Evolutionary conservation across 1,140 invertebrate genomes (phyloP).

Genomic region (Archegozetes longisetosus): DNA sequence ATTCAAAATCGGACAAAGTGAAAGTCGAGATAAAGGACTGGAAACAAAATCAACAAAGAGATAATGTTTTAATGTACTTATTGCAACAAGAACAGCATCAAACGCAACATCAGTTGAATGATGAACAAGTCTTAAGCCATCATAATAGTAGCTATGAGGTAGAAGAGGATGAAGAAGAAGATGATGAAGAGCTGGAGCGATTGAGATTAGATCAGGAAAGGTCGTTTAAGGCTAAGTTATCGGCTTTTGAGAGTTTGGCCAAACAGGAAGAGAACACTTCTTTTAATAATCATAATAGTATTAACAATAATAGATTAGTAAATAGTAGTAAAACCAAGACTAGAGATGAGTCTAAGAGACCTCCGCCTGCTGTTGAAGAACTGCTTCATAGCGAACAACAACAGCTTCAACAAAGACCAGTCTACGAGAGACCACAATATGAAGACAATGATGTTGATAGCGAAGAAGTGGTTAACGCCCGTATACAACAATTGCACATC

Average conservation of each 20-base stretch:
- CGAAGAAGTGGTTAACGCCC: not conserved
- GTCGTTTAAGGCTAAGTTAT: constrained; percentile 16
- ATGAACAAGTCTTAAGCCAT: not conserved
- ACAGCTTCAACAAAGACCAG: not conserved
- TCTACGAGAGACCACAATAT: not conserved
- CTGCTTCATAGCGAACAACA: not conserved
- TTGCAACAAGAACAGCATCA: constrained; percentile 3
- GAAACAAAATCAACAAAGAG: constrained; percentile 5
- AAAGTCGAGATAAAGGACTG: not conserved
- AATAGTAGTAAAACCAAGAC: not conserved
- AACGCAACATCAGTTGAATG: not conserved
- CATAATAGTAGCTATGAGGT: constrained; percentile 11
- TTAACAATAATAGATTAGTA: not conserved
- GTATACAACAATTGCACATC: not conserved
- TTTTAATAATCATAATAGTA: not conserved
- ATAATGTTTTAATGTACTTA: constrained; percentile 6
- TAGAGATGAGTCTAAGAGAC: not conserved
- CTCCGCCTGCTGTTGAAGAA: not conserved
- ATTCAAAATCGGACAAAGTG: not conserved
- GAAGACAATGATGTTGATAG: not conserved
- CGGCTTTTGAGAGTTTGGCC: constrained; percentile 17
- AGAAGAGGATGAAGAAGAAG: constrained; percentile 11
- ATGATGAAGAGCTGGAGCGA: constrained; percentile 1
- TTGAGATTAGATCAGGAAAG: constrained; percentile 10
- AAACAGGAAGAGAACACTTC: constrained; percentile 11